phyloP scores from a whole-genome alignment of 1,140 invertebrate species.

The Dufourea novaeangliae region DNA sequence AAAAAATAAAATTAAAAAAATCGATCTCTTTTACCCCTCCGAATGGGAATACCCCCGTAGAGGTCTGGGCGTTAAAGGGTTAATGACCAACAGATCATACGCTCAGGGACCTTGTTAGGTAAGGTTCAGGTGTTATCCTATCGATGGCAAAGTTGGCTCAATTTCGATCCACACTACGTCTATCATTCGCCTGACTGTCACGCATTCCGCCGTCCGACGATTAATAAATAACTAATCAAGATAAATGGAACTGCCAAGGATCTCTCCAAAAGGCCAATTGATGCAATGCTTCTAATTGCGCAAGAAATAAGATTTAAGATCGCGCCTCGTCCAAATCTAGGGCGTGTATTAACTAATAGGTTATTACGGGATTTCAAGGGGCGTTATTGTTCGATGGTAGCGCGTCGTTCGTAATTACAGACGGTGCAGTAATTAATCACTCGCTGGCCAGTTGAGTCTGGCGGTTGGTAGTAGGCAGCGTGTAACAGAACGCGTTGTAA shows the following conservation, averaged over 20 bases:
- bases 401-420: conserved; percentile 16
- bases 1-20: too few species aligned
- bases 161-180: too few species aligned
- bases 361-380: conserved; percentile 20
- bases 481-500: neutral
- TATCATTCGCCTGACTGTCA: too few species aligned
- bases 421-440: conserved; percentile 35
- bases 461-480: neutral
- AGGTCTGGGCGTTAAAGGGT: too few species aligned
- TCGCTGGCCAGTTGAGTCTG: neutral
- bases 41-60: too few species aligned
- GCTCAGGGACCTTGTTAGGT: too few species aligned
- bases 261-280: neutral
- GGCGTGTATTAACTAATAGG: neutral
- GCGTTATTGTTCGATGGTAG: conserved; percentile 27
- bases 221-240: too few species aligned
- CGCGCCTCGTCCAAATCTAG: neutral
- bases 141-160: too few species aligned
- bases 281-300: neutral
- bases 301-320: neutral
- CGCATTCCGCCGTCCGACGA: too few species aligned
- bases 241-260: neutral
- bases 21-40: too few species aligned
- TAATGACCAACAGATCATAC: too few species aligned
- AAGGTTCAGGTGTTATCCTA: too few species aligned